phyloP scores from a whole-genome alignment of 2,888 invertebrate species.

The Julus scanicus region DNA sequence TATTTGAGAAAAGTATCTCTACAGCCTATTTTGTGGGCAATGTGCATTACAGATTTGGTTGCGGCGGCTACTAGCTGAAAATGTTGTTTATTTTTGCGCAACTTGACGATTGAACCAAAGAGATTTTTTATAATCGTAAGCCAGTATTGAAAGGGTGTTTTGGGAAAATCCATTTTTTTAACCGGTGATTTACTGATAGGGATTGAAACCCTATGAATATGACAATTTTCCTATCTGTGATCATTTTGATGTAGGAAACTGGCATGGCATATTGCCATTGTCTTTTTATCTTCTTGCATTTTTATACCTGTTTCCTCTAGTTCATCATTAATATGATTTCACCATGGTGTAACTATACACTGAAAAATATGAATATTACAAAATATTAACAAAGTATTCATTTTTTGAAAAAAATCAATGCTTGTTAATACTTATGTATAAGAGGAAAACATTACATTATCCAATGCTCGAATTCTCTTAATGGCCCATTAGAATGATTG shows the following conservation, averaged over 20 bases:
- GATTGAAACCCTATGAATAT: neutral
- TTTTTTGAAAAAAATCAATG: neutral
- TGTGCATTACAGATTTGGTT: neutral
- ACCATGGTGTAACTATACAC: too few species aligned
- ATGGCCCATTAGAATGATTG: neutral
- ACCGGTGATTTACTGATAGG: conserved; percentile 19
- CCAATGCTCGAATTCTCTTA: too few species aligned
- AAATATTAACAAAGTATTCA: neutral
- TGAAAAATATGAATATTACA: neutral
- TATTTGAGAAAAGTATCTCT: conserved; percentile 2
- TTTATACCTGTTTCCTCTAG: neutral
- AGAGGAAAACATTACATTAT: too few species aligned
- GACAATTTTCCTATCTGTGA: conserved; percentile 3
- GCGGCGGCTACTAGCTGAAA: neutral
- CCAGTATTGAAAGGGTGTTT: conserved; percentile 7
- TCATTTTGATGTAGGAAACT: neutral
- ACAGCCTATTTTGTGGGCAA: neutral
- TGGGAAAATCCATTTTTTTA: neutral
- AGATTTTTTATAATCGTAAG: conserved; percentile 10
- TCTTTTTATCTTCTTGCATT: neutral
- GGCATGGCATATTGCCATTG: conserved; percentile 2
- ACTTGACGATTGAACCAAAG: neutral
- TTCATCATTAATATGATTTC: neutral
- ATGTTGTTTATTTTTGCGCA: neutral
- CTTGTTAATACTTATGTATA: too few species aligned